Conservation (phyloP, 2,113 vertebrate species). For the Tachysurus fulvidraco region DNA sequence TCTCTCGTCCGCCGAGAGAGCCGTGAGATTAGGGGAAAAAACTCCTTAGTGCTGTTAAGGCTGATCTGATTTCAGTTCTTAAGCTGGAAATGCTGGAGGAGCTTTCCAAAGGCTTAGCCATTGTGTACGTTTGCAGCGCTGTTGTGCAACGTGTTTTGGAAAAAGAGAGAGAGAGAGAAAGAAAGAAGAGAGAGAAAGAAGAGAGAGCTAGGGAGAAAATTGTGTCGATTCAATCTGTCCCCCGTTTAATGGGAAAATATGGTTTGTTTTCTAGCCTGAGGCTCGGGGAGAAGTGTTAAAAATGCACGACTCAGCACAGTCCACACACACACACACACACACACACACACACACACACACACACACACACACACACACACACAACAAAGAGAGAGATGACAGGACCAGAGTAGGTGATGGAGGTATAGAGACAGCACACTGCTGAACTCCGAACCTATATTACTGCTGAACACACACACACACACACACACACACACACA, state of each 20-base stretch:
- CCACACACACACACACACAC: not conserved
- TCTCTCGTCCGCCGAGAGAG: not conserved
- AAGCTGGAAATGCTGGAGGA: constrained; percentile 29
- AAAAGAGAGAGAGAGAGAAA: constrained; percentile 19
- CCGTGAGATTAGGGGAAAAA: constrained; percentile 4
- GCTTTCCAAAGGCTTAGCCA: constrained; percentile 40
- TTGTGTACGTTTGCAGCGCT: constrained; percentile 44
- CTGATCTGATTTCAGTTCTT: constrained; percentile 39
- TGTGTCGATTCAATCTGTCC: constrained; percentile 21
- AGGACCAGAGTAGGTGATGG: not conserved
- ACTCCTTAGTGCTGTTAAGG: constrained; percentile 4
- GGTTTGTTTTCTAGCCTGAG: constrained; percentile 42
- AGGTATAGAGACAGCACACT: not conserved
- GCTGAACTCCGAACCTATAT: not conserved
- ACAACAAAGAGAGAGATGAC: not conserved
- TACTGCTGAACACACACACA: too few species aligned
- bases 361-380: not conserved
- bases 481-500: not conserved
- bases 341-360: not conserved
- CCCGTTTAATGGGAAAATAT: constrained; percentile 38
- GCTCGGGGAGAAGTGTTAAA: constrained; percentile 54
- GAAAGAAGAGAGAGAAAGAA: constrained; percentile 1
- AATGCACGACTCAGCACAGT: constrained; percentile 20
- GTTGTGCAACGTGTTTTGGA: constrained; percentile 60
- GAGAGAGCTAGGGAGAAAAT: constrained; percentile 25